These are phyloP conservation scores for Xestobium rufovillosum DNA, from an alignment of 2,888 invertebrate species.

Conservation along the genomic window DNA sequence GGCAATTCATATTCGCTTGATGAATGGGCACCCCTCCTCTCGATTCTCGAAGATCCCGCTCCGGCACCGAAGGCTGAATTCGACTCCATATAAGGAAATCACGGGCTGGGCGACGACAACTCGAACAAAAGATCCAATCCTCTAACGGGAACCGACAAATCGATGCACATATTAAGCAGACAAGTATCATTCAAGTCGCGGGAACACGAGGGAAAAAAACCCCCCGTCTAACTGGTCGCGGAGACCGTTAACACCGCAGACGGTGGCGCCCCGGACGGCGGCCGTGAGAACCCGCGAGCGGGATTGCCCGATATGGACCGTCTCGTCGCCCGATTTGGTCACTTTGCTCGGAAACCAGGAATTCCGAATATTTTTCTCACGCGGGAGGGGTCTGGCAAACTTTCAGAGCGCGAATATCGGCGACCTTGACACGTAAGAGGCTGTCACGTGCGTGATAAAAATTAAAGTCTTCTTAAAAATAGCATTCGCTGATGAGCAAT, in stretches of 20 bases:
- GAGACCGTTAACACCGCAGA: slow-evolving; percentile 9
- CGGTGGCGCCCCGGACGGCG: slow-evolving; percentile 13
- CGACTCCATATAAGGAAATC: slow-evolving; percentile 18
- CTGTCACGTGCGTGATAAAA: too few relatives aligned
- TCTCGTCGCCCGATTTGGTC: slow-evolving; percentile 22
- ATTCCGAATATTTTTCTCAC: too few relatives aligned
- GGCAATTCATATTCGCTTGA: too few relatives aligned
- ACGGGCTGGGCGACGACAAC: slow-evolving; percentile 12
- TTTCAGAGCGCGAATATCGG: too few relatives aligned
- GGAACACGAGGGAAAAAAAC: slow-evolving; percentile 17
- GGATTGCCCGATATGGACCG: slow-evolving; percentile 22
- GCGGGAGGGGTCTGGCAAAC: too few relatives aligned
- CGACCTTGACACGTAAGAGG: too few relatives aligned
- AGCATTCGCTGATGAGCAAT: too few relatives aligned
- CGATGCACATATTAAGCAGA: slow-evolving; percentile 27
- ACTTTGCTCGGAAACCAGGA: too few relatives aligned
- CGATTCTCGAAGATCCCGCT: too few relatives aligned
- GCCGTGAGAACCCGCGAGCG: slow-evolving; percentile 18
- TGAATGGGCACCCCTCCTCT: too few relatives aligned
- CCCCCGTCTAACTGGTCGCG: slow-evolving; percentile 6
- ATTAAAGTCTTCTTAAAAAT: too few relatives aligned
- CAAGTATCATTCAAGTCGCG: slow-evolving; percentile 20
- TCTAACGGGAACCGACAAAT: slow-evolving; percentile 18
- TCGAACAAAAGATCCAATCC: slow-evolving; percentile 16
- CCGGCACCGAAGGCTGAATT: slow-evolving; percentile 15